Evolutionary conservation across 2,888 invertebrate species (phyloP).

Genomic region (Pegoplata infirma): DNA sequence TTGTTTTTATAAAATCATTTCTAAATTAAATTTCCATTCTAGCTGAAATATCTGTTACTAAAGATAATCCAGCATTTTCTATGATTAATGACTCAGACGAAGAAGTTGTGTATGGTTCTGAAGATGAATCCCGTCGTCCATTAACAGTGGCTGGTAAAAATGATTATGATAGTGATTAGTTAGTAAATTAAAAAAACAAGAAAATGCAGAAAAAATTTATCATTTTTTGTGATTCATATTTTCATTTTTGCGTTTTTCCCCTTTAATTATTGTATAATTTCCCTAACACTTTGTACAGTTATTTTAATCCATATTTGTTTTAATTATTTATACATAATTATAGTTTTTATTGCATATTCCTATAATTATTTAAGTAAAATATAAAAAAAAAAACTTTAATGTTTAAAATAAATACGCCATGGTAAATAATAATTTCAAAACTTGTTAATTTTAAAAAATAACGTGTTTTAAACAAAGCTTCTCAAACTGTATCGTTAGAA

Average conservation of each 20-base stretch:
- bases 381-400: slow-evolving; percentile 19
- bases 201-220: neutral
- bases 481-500: neutral
- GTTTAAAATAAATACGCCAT: slow-evolving; percentile 39
- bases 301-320: slow-evolving; percentile 26
- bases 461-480: neutral
- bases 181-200: slow-evolving; percentile 14
- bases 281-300: slow-evolving; percentile 45
- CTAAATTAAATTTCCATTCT: neutral
- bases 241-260: neutral
- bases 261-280: too few relatives aligned
- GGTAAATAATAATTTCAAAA: slow-evolving; percentile 5
- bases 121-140: slow-evolving; percentile 90
- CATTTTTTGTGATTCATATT: slow-evolving; percentile 11
- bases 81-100: slow-evolving; percentile 99
- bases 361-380: slow-evolving; percentile 30
- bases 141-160: slow-evolving; percentile 82
- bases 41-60: slow-evolving; percentile 92
- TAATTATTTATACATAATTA: slow-evolving; percentile 23
- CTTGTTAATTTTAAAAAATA: neutral
- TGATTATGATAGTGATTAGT: slow-evolving; percentile 86
- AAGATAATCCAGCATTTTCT: slow-evolving; percentile 98
- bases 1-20: neutral
- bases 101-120: slow-evolving; percentile 96
- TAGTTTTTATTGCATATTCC: slow-evolving; percentile 47